These are phyloP conservation scores for Pissodes strobi DNA, from an alignment of 1,140 invertebrate genomes.

Conservation along the genomic window DNA sequence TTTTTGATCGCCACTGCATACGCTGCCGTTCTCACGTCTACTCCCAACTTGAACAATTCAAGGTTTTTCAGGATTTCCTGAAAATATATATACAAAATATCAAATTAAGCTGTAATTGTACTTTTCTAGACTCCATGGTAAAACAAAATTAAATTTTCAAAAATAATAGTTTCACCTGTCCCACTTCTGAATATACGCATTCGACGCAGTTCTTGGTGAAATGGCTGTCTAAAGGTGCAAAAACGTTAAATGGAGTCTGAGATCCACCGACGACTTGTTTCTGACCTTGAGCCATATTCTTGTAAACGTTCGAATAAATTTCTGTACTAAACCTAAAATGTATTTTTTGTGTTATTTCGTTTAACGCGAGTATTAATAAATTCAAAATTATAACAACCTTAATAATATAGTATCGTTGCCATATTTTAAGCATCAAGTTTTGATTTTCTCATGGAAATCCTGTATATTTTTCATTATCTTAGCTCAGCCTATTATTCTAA, in stretches of 20 bases:
- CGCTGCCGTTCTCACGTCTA: constrained; percentile 82
- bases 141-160: too few species aligned
- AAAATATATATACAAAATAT: too few species aligned
- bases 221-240: constrained; percentile 10
- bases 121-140: too few species aligned
- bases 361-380: too few species aligned
- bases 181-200: constrained; percentile 9
- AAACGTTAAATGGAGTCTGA: constrained; percentile 8
- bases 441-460: too few species aligned
- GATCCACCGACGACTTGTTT: neutral
- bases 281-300: constrained; percentile 1
- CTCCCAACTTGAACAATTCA: constrained; percentile 69
- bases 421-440: too few species aligned
- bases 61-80: constrained; percentile 78
- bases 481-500: too few species aligned
- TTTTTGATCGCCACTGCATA: constrained; percentile 83
- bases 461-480: too few species aligned
- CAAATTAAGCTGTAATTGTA: too few species aligned
- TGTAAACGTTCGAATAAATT: neutral
- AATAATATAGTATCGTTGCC: too few species aligned
- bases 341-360: too few species aligned
- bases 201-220: constrained; percentile 20
- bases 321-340: constrained; percentile 10
- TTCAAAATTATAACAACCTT: too few species aligned
- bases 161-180: constrained; percentile 15